Evolutionary conservation across 2,113 vertebrate genomes (phyloP), one percentile per base, ranked within the genome.

Genomic region (Morone saxatilis): DNA sequence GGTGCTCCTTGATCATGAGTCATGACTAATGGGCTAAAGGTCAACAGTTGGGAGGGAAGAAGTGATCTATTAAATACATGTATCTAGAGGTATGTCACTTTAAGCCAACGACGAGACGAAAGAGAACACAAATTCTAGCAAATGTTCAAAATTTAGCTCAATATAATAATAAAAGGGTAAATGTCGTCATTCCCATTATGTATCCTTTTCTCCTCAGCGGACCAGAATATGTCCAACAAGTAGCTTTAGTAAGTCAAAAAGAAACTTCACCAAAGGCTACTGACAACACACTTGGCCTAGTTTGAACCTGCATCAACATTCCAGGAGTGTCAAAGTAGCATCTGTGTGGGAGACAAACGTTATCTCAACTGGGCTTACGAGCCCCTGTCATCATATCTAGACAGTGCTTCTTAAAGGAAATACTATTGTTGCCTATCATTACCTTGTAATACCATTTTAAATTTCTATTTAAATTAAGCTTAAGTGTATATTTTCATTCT

Each of bases 221-320:
- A 53, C 36, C 25, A 45, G 41, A 57, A 63, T 75, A 51, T 17
- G 48, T 74, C 36, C 17, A 40, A 70, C 8, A 77, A 76, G 40
- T 0, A 47, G 43, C 22, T 62, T 73, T 16, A 62, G 41, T 12
- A 45, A 62, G 53, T 36, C 6, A 75, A 47, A n/a, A 38, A 47
- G 45, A 79, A 72, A 70, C 14, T 60, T 51, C 66, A 48, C 31
- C 54, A 69, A 54, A 40, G 48, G 79, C 47, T 22, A 67, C 25
- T 67, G 47, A 75, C 71, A 76, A 40, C 71, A 48, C 61, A 59
- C 76, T n/a, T 69, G 62, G 5, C 10, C 47, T 9, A 0, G 51
- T 89, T 78, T 76, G 16, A 17, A 50, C 45, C 10, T 48, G 16
- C 47, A 68, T 74, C 59, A 76, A 72, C 61, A 48, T 6, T 13